phyloP scores from a whole-genome alignment of 2,797 vertebrate genomes.

The Phyllotis vaccarum region DNA sequence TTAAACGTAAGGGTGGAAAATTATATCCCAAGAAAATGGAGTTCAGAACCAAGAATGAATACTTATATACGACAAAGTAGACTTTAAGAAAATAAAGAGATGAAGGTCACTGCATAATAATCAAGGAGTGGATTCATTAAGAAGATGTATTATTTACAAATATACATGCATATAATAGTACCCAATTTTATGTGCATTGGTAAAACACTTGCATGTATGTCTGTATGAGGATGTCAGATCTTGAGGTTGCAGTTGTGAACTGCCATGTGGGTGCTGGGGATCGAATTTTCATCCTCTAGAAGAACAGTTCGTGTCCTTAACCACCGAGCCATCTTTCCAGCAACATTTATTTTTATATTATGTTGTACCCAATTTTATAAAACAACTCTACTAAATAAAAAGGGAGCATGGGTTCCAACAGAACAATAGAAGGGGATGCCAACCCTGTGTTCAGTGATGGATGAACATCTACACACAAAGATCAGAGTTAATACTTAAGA shows the following conservation, averaged over 20 bases:
- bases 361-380: neutral
- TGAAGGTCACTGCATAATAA: neutral
- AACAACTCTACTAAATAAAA: too few species aligned
- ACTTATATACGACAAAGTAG: neutral
- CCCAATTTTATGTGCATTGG: neutral
- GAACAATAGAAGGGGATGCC: too few species aligned
- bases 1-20: neutral
- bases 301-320: too few species aligned
- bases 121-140: neutral
- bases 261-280: too few species aligned
- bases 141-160: neutral
- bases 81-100: neutral
- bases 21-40: neutral
- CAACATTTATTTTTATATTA: neutral
- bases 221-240: too few species aligned
- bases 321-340: neutral
- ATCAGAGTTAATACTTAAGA: neutral
- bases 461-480: neutral
- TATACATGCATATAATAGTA: neutral
- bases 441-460: too few species aligned
- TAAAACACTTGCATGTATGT: too few species aligned
- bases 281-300: too few species aligned
- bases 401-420: too few species aligned
- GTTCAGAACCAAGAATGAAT: neutral
- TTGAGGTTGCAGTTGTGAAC: too few species aligned